These are phyloP conservation scores for Bombylius major DNA, from an alignment of 2,888 invertebrate species.

Conservation along the genomic window DNA sequence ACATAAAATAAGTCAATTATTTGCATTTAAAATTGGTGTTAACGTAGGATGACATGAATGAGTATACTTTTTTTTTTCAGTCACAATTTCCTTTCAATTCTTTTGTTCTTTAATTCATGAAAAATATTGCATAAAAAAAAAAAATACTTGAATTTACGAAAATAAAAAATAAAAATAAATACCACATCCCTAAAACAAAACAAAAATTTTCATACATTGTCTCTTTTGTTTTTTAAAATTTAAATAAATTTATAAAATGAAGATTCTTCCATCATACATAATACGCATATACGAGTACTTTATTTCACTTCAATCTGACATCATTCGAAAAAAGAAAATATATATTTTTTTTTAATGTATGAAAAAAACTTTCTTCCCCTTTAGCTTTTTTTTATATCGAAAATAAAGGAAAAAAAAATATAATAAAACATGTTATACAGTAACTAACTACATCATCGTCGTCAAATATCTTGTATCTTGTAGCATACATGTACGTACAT, in stretches of 20 bases:
- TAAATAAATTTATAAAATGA: neutral
- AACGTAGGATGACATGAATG: neutral
- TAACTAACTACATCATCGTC: no score
- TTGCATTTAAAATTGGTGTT: neutral
- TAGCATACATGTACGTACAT: no score
- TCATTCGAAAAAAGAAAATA: no score
- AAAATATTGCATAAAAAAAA: neutral
- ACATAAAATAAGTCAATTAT: no score
- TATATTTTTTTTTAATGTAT: no score
- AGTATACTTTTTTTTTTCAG: neutral
- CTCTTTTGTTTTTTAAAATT: neutral
- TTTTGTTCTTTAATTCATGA: neutral
- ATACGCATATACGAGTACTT: no score
- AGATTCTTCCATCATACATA: neutral
- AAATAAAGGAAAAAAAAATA: no score
- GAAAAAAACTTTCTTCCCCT: no score
- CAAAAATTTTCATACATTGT: no score
- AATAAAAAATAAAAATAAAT: neutral
- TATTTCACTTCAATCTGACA: neutral
- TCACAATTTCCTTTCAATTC: neutral
- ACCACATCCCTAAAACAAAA: neutral
- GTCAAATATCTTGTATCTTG: no score
- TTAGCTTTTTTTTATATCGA: no score
- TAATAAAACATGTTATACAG: no score
- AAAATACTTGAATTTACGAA: neutral